A percentile compares a stretch with the other conserved stretches of the same genome.
These are phyloP conservation scores for Lophochroa leadbeateri DNA, from an alignment of 2,113 vertebrate species.

Conservation along the genomic window DNA sequence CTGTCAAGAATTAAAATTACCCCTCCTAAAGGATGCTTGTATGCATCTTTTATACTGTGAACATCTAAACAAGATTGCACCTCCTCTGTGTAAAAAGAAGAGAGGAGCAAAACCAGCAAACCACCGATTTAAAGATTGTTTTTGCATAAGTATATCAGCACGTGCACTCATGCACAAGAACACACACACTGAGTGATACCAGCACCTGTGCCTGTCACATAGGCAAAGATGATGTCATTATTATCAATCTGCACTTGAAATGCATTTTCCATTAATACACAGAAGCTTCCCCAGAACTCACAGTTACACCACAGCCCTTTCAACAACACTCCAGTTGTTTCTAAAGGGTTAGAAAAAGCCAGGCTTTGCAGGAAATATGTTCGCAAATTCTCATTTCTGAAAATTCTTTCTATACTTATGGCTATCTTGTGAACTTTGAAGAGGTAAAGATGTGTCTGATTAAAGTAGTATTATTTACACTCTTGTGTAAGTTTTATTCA, in stretches of 20 bases:
- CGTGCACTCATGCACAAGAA: neutral
- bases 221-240: neutral
- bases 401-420: neutral
- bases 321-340: neutral
- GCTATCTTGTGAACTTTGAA: neutral
- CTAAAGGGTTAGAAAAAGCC: neutral
- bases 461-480: neutral
- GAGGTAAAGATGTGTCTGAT: neutral
- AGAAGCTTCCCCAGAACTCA: neutral
- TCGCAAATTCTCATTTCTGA: neutral
- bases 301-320: neutral
- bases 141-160: neutral
- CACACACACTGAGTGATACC: neutral
- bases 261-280: neutral
- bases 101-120: neutral
- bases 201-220: neutral
- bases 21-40: neutral
- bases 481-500: neutral
- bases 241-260: neutral
- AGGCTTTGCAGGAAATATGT: neutral
- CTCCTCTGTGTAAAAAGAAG: neutral
- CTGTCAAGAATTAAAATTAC: constrained; percentile 19
- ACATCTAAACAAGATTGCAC: neutral
- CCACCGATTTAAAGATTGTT: neutral
- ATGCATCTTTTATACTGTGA: neutral